Conservation (phyloP, 2,797 vertebrate species). For the Catharus ustulatus region DNA sequence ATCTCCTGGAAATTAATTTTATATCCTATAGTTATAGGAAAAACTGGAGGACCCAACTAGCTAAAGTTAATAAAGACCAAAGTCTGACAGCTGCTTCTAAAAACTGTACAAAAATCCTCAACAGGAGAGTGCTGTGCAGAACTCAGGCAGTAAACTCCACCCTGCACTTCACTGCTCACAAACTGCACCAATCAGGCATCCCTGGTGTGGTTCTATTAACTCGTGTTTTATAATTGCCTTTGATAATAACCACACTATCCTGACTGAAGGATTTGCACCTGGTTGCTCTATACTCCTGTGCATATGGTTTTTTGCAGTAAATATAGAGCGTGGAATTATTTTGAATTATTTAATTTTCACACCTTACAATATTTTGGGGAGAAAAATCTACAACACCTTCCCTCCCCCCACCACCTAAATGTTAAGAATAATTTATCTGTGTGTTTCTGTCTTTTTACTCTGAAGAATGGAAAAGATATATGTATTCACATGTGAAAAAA, state of each 20-base stretch:
- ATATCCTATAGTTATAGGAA: neutral
- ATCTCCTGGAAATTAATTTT: neutral
- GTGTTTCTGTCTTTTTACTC: neutral
- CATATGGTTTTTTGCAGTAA: neutral
- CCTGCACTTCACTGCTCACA: neutral
- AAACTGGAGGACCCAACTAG: neutral
- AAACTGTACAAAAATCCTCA: neutral
- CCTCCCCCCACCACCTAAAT: neutral
- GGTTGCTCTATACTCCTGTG: neutral
- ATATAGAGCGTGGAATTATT: neutral
- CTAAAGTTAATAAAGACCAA: neutral
- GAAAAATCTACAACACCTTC: neutral
- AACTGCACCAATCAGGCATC: neutral
- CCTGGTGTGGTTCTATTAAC: neutral
- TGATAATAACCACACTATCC: neutral
- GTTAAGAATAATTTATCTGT: neutral
- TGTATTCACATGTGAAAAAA: neutral
- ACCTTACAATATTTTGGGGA: neutral
- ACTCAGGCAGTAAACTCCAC: neutral
- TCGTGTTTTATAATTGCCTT: neutral
- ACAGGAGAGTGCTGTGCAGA: neutral
- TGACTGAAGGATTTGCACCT: neutral
- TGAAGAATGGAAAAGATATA: neutral
- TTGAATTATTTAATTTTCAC: neutral
- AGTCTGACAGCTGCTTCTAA: neutral